Evolutionary conservation across 2,113 vertebrate genomes (phyloP).

Genomic region (Pithys albifrons): DNA sequence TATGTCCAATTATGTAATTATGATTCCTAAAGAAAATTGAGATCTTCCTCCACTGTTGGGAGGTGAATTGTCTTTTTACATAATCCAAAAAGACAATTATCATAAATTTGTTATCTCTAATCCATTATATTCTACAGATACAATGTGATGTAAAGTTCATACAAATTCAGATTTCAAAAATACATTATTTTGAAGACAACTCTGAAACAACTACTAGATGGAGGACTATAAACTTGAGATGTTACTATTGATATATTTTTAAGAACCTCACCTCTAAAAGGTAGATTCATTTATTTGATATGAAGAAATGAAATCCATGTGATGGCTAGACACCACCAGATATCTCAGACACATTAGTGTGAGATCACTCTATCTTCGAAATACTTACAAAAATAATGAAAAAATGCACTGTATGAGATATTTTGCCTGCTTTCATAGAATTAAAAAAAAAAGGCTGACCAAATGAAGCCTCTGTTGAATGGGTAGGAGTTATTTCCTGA

Average conservation of each 20-base stretch:
- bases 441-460: neutral
- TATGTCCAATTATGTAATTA: conserved; percentile 60
- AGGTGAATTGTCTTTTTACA: neutral
- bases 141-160: neutral
- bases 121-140: neutral
- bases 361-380: neutral
- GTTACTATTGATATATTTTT: neutral
- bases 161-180: neutral
- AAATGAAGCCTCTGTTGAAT: neutral
- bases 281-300: neutral
- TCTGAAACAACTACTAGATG: neutral
- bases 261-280: neutral
- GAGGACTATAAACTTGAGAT: neutral
- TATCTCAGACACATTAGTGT: neutral
- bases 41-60: neutral
- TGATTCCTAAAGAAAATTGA: conserved; percentile 44
- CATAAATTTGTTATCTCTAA: neutral
- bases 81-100: neutral
- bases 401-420: neutral
- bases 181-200: neutral
- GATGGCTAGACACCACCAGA: neutral
- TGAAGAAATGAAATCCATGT: neutral
- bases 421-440: neutral
- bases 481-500: neutral
- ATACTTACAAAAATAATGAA: neutral